Percentiles rank a stretch among this genome's conserved stretches.
Evolutionary conservation across 2,113 vertebrate species (phyloP).

Genomic region (Lasiurus cinereus): DNA sequence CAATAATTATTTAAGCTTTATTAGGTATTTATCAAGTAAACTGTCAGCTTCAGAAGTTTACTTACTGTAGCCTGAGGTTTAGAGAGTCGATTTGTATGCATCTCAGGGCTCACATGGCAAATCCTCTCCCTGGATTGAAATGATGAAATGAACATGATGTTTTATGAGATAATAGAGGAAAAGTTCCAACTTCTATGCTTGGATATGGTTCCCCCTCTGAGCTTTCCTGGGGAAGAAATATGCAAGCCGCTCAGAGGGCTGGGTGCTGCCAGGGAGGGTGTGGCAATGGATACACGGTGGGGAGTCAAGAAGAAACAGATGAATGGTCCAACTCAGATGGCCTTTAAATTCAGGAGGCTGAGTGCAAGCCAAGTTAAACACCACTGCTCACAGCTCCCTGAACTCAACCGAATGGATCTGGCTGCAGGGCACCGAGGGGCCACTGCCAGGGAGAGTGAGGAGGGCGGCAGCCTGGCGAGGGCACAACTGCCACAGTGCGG

Average conservation of each 20-base stretch:
- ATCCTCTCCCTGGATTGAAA: slow-evolving; percentile 81
- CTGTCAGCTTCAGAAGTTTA: slow-evolving; percentile 82
- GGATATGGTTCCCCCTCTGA: not conserved
- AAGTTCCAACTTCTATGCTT: slow-evolving; percentile 60
- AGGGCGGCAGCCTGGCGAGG: not conserved
- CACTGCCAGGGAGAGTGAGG: not conserved
- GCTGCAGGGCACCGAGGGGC: not conserved
- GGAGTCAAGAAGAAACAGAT: not conserved
- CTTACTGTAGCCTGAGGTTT: slow-evolving; percentile 84
- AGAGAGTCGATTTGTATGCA: slow-evolving; percentile 82
- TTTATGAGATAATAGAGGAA: slow-evolving; percentile 82
- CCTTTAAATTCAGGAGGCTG: not conserved
- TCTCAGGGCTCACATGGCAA: slow-evolving; percentile 59
- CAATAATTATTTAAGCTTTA: slow-evolving; percentile 87
- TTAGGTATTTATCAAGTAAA: slow-evolving; percentile 86
- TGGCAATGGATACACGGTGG: not conserved
- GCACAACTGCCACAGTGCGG: fast-evolving
- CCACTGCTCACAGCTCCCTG: not conserved
- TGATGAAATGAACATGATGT: slow-evolving; percentile 78
- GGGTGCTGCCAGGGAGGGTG: not conserved
- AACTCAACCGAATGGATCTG: not conserved
- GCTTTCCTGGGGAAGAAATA: slow-evolving; percentile 65
- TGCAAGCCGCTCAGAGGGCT: not conserved
- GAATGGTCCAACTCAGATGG: not conserved
- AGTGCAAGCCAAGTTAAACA: not conserved